Base-by-base conservation (phyloP, 2,888 invertebrate species). In the Amphimallon solstitiale region DNA sequence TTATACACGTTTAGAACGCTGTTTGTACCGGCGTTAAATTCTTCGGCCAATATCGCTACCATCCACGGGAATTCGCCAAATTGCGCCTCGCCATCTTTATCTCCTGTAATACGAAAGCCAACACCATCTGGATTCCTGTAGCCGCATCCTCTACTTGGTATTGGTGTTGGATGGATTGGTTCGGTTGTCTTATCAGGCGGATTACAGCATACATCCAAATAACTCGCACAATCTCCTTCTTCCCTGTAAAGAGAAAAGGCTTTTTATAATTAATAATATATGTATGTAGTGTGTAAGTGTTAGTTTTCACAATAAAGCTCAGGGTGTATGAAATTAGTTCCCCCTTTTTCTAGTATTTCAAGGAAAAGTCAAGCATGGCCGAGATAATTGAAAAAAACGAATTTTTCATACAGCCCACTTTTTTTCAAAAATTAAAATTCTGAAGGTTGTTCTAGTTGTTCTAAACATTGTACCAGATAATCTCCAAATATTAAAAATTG, bases 51-150 rank as follows among this genome's bases (percentile, higher is more conserved):
- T 12, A 94, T 77, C 0, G 92, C 93, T 0, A 91, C 86, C 81
- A 93, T 93, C 94, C 93, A 94, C 0, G 94, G 93, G 75, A 92
- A 93, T 83, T 94, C 94, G 0, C 90, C 93, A 74, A 91, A 93
- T 66, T 92, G 89, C 0, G 93, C 88, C 75, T 93, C 92, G 66
- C 90, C 86, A 72, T 83, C 78, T 3, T 85, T 86, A 0, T 86
- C 87, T 5, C 51, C 56, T 10, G 23, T 66, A 23, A 51, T 89
- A 37, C 92, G 46, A 15, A 66, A 54, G 37, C 62, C 66, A 10
- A 66, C 62, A 0, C 66, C 66, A 17, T 63, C 48, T 7, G 62
- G 29, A 19, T 54, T 60, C 21, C 54, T 43, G n/a, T 62, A 54
- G 14, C 66, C 66, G 12, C 66, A 66, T 15, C 94, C 94, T 0